phyloP scores from a whole-genome alignment of 2,113 vertebrate species.

The Rhinogobius similis region DNA sequence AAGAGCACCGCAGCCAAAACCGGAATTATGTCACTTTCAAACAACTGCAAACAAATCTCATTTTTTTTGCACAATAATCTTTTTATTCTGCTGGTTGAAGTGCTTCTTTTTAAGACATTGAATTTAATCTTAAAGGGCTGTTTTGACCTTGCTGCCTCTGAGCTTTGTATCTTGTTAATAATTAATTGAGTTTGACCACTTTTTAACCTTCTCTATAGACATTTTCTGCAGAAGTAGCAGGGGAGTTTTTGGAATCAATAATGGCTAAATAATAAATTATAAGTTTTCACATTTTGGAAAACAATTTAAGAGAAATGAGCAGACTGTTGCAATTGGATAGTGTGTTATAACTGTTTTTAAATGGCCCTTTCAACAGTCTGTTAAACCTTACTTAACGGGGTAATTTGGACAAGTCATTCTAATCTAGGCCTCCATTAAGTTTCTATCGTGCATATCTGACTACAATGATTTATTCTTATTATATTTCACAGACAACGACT shows the following conservation, averaged over 20 bases:
- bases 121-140: slow-evolving; percentile 20
- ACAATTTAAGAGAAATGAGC: neutral
- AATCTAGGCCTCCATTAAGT: neutral
- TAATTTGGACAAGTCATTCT: neutral
- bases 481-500: neutral
- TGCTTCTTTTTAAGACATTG: slow-evolving; percentile 28
- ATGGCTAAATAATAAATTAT: neutral
- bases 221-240: neutral
- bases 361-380: neutral
- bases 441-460: neutral
- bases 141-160: neutral
- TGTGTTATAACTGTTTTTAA: neutral
- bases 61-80: slow-evolving; percentile 26
- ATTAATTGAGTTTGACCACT: slow-evolving; percentile 29
- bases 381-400: neutral
- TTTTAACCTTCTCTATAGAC: slow-evolving; percentile 17
- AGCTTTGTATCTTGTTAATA: neutral
- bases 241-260: neutral
- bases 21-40: slow-evolving; percentile 60
- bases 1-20: slow-evolving; percentile 46
- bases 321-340: neutral
- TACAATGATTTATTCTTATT: neutral
- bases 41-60: slow-evolving; percentile 55
- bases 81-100: slow-evolving; percentile 2
- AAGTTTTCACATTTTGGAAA: neutral